Percentiles rank a stretch among this genome's conserved stretches.
Evolutionary conservation across 2,113 vertebrate species (phyloP).

Genomic region (Setophaga coronata): DNA sequence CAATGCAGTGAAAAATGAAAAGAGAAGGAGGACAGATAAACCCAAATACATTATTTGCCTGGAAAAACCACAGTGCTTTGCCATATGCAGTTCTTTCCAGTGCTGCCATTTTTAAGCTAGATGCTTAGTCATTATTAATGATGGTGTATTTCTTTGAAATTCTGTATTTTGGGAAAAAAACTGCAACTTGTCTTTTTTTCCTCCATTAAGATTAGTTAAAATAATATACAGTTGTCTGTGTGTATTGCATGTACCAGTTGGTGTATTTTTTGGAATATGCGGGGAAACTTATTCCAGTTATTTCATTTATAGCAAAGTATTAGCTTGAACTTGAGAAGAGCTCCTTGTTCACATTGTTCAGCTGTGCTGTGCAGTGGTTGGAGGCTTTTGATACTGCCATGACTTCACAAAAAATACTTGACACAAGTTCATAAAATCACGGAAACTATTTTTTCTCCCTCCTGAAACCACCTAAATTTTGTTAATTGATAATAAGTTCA

Average conservation of each 20-base stretch:
- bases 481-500: neutral
- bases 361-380: neutral
- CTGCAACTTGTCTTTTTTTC: neutral
- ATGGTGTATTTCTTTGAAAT: neutral
- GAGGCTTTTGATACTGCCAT: neutral
- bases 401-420: neutral
- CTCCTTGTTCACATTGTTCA: neutral
- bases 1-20: neutral
- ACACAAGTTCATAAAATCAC: neutral
- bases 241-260: neutral
- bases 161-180: neutral
- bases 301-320: neutral
- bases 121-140: constrained; percentile 5
- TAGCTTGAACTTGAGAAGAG: neutral
- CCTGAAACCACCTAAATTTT: neutral
- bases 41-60: neutral
- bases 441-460: neutral
- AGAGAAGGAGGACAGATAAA: neutral
- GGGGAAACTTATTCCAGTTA: neutral
- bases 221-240: neutral
- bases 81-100: neutral
- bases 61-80: neutral
- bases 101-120: neutral
- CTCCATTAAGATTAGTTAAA: neutral
- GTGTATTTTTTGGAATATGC: neutral